A percentile compares a stretch with the other conserved stretches of the same genome.
phyloP scores from a whole-genome alignment of 2,113 vertebrate species.

The Atlantisia rogersi region DNA sequence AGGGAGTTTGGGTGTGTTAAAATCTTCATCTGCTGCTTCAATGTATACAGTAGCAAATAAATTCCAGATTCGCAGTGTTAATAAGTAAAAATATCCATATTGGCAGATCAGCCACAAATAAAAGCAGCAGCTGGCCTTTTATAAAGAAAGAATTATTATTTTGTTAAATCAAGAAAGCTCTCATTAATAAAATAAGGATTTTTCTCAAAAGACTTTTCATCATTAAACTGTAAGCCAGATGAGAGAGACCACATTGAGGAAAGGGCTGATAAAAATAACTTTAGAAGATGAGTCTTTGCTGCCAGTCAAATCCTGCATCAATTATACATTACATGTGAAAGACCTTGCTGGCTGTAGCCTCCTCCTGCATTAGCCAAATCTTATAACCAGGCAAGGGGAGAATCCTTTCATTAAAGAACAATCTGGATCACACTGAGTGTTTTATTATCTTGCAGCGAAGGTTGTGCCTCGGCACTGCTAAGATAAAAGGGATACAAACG shows the following conservation, averaged over 20 bases:
- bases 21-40: neutral
- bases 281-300: neutral
- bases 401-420: constrained; percentile 44
- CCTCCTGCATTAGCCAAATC: constrained; percentile 25
- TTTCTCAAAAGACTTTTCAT: neutral
- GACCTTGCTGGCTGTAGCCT: constrained; percentile 17
- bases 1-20: neutral
- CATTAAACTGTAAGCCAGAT: neutral
- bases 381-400: neutral
- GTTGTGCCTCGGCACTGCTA: neutral
- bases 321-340: constrained; percentile 38
- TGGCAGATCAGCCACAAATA: neutral
- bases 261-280: constrained; percentile 13
- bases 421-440: neutral
- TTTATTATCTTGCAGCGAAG: neutral
- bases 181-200: constrained; percentile 55
- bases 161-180: neutral
- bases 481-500: neutral
- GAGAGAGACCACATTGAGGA: neutral
- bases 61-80: neutral
- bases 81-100: neutral
- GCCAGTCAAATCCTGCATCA: constrained; percentile 1
- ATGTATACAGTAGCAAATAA: neutral
- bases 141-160: constrained; percentile 22
- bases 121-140: neutral